Evolutionary conservation across 2,113 vertebrate genomes (phyloP).

Genomic region (Telmatochromis sp.): DNA sequence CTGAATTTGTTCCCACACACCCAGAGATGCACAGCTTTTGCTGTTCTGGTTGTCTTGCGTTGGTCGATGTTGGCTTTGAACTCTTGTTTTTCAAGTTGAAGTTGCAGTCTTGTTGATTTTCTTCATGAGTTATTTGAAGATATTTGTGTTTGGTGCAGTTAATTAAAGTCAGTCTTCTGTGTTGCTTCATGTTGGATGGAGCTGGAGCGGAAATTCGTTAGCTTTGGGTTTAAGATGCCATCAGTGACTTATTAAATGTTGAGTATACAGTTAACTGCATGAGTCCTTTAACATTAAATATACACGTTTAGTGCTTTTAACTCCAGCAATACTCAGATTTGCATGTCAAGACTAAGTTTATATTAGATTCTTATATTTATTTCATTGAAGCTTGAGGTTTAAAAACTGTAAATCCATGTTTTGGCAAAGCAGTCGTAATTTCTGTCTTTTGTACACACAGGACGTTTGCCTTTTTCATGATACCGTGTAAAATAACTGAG

Average conservation of each 20-base stretch:
- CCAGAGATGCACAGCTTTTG: slow-evolving; percentile 1
- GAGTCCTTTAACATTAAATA: neutral
- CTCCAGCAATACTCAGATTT: neutral
- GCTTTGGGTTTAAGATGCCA: neutral
- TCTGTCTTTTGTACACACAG: neutral
- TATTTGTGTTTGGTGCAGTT: neutral
- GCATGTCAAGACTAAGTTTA: neutral
- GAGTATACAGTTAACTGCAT: neutral
- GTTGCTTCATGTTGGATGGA: neutral
- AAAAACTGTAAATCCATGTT: neutral
- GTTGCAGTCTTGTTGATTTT: neutral
- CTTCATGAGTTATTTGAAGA: neutral
- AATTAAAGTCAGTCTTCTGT: neutral
- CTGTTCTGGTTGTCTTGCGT: slow-evolving; percentile 23
- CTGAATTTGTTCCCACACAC: slow-evolving; percentile 46
- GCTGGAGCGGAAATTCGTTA: neutral
- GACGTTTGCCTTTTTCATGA: neutral
- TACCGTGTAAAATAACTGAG: neutral
- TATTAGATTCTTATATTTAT: neutral
- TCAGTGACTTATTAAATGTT: neutral
- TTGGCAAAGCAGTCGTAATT: neutral
- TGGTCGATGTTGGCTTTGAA: slow-evolving; percentile 19
- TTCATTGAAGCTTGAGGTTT: neutral
- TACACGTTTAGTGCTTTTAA: neutral
- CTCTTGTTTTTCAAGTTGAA: neutral